Evolutionary conservation across 2,797 vertebrate genomes (phyloP).

Genomic region (Cyclura pinguis): DNA sequence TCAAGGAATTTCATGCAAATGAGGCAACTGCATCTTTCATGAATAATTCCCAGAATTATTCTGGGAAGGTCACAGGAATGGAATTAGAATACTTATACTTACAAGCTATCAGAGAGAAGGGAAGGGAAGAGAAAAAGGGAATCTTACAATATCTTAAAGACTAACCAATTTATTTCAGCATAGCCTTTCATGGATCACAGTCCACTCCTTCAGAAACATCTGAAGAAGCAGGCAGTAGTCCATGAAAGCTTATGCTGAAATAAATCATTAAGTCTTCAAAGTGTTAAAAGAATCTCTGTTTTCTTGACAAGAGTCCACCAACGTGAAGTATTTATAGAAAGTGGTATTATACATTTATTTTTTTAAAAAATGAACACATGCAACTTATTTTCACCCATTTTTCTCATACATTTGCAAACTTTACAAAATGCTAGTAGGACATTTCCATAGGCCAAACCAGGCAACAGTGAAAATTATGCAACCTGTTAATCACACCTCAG

Average conservation of each 20-base stretch:
- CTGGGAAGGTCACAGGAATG: conserved; percentile 58
- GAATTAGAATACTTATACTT: conserved; percentile 51
- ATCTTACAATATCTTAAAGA: not conserved
- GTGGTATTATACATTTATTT: not conserved
- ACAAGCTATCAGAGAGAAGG: conserved; percentile 23
- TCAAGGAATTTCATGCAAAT: conserved; percentile 36
- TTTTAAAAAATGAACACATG: not conserved
- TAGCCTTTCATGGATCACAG: no score
- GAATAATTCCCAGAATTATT: conserved; percentile 56
- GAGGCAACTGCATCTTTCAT: conserved; percentile 38
- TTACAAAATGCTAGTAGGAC: not conserved
- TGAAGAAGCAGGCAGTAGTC: no score
- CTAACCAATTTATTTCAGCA: no score
- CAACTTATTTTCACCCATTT: not conserved
- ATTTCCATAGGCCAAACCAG: not conserved
- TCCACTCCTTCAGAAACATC: no score
- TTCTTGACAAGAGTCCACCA: not conserved
- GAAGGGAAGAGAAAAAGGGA: not conserved
- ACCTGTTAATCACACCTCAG: no score
- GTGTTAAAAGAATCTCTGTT: no score
- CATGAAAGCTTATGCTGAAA: no score
- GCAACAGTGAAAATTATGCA: not conserved
- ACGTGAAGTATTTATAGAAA: not conserved
- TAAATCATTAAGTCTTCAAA: not conserved
- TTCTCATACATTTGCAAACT: not conserved